Conservation (phyloP, 2,113 vertebrate genomes). For the Ascaphus truei region DNA sequence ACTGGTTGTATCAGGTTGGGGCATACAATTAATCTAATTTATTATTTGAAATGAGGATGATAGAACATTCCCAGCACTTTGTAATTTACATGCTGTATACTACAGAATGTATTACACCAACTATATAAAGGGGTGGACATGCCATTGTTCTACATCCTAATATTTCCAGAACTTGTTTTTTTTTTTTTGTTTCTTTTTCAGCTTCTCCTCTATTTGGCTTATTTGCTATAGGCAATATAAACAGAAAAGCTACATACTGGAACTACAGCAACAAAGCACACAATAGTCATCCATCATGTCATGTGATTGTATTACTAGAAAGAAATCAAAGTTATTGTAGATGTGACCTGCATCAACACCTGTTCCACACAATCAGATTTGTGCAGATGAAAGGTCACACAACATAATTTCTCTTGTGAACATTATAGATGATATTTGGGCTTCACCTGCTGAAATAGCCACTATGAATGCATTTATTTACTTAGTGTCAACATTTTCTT, state of each 20-base stretch:
- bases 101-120: no score
- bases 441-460: constrained; percentile 5
- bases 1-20: no score
- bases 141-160: neutral
- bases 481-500: constrained; percentile 3
- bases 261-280: neutral
- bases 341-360: constrained; percentile 34
- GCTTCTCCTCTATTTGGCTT: no score
- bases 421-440: constrained; percentile 20
- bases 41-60: no score
- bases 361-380: constrained; percentile 34
- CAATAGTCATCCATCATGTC: constrained; percentile 25
- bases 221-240: neutral
- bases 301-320: constrained; percentile 27
- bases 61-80: no score
- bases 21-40: no score
- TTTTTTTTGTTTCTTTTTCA: neutral
- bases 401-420: constrained; percentile 21
- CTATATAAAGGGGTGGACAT: no score
- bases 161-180: neutral
- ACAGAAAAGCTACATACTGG: neutral
- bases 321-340: constrained; percentile 20
- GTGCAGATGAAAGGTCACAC: constrained; percentile 25
- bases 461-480: constrained; percentile 30
- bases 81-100: no score